phyloP scores from a whole-genome alignment of 2,797 vertebrate species.

The Aldrovandia affinis region DNA sequence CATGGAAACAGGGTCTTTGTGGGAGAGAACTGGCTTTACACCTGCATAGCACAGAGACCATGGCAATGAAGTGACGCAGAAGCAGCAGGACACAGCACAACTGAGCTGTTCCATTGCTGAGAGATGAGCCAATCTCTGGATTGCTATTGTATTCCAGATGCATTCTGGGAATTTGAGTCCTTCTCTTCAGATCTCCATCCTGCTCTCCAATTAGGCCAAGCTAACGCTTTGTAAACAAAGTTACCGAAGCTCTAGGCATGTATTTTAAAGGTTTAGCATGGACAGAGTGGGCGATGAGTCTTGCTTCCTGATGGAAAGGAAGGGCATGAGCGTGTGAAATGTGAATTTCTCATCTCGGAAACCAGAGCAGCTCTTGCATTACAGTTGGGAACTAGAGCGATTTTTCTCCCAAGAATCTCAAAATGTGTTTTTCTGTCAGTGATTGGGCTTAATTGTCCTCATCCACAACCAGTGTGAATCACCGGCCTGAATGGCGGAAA shows the following conservation, averaged over 20 bases:
- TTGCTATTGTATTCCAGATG: neutral
- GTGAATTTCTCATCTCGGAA: neutral
- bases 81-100: neutral
- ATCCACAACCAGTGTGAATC: no score
- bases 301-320: neutral
- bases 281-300: neutral
- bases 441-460: neutral
- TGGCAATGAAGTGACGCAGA: neutral
- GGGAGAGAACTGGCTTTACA: neutral
- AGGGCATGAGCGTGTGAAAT: neutral
- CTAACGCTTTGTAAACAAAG: neutral
- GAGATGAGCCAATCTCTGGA: neutral
- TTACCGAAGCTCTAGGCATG: neutral
- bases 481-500: neutral
- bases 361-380: neutral
- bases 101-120: neutral
- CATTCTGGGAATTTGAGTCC: no score
- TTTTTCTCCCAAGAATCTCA: neutral
- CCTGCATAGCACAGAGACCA: neutral
- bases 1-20: neutral
- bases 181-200: neutral
- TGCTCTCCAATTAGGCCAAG: neutral
- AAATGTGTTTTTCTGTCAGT: neutral
- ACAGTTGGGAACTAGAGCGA: neutral
- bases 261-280: neutral